Percentiles rank a stretch among this genome's conserved stretches.
These are phyloP conservation scores for Bombus balteatus DNA, from an alignment of 1,140 invertebrate genomes.

Conservation along the genomic window DNA sequence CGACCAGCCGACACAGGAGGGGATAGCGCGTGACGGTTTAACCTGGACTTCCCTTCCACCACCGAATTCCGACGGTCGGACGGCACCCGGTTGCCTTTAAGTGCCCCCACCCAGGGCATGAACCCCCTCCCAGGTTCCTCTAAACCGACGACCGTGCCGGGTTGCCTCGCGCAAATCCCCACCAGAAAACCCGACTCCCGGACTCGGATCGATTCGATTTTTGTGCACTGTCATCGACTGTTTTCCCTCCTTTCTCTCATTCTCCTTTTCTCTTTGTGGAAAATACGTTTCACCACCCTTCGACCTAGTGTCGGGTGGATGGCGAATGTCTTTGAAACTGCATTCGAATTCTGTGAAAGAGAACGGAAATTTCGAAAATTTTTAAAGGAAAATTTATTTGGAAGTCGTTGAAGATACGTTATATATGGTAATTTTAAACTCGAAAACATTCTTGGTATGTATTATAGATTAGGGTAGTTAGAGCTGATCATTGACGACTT, in stretches of 20 bases:
- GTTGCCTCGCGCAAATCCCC: conserved; percentile 49
- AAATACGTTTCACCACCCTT: neutral
- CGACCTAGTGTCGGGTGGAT: too few relatives aligned
- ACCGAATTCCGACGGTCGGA: conserved; percentile 76
- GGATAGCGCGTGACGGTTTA: conserved; percentile 80
- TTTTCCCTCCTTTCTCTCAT: neutral
- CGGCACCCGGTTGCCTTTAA: conserved; percentile 73
- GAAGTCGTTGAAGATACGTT: too few relatives aligned
- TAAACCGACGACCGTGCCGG: conserved; percentile 43
- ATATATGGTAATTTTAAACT: too few relatives aligned
- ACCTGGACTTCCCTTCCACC: conserved; percentile 77
- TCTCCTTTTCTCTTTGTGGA: conserved; percentile 12
- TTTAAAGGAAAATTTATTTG: too few relatives aligned
- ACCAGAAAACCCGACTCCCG: conserved; percentile 15
- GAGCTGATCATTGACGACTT: too few relatives aligned
- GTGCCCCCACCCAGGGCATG: conserved; percentile 46
- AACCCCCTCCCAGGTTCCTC: conserved; percentile 22
- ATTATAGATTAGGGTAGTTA: too few relatives aligned
- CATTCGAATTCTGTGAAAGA: too few relatives aligned
- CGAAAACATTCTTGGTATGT: too few relatives aligned
- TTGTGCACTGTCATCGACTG: conserved; percentile 28
- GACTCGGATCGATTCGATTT: conserved; percentile 55
- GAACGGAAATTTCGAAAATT: too few relatives aligned
- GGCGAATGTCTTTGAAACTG: too few relatives aligned
- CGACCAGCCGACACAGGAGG: conserved; percentile 62